phyloP scores from a whole-genome alignment of 2,113 vertebrate genomes.

The Guaruba guarouba region DNA sequence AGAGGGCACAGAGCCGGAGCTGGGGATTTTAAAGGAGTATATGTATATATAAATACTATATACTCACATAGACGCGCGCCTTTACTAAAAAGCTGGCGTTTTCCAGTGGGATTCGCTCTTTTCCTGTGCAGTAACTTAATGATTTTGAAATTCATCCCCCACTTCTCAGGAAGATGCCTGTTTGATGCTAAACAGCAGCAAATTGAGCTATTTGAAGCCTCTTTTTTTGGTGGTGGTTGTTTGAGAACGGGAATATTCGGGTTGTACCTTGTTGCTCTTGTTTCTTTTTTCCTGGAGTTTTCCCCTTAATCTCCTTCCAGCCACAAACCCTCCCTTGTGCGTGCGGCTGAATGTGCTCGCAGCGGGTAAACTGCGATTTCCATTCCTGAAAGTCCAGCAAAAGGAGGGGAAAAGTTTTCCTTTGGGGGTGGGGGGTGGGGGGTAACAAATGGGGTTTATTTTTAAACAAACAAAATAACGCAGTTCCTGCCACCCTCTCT shows the following conservation, averaged over 20 bases:
- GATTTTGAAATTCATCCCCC: not conserved
- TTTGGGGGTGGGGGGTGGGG: not conserved
- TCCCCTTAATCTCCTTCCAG: conserved; percentile 54
- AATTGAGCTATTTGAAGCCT: conserved; percentile 22
- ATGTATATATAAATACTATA: no score
- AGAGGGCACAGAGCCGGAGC: not conserved
- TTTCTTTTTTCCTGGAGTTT: conserved; percentile 1
- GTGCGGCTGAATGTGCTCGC: not conserved
- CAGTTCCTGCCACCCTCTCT: not conserved
- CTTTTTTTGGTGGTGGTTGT: not conserved
- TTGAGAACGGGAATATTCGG: not conserved
- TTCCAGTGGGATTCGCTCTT: not conserved
- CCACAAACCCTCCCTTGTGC: conserved; percentile 16
- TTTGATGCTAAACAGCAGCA: conserved; percentile 43
- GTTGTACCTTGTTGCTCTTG: conserved; percentile 5
- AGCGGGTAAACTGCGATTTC: conserved; percentile 38
- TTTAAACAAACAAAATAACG: not conserved
- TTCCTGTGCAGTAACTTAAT: not conserved
- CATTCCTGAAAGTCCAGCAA: conserved; percentile 26
- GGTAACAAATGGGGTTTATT: not conserved
- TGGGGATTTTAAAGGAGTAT: not conserved
- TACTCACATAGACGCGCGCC: fast-evolving
- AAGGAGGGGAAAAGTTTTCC: conserved; percentile 20
- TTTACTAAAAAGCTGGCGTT: not conserved
- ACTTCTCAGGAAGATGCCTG: not conserved